A percentile compares a stretch with the other conserved stretches of the same genome.
Conservation (phyloP, 2,888 invertebrate species). For the Hedya salicella region DNA sequence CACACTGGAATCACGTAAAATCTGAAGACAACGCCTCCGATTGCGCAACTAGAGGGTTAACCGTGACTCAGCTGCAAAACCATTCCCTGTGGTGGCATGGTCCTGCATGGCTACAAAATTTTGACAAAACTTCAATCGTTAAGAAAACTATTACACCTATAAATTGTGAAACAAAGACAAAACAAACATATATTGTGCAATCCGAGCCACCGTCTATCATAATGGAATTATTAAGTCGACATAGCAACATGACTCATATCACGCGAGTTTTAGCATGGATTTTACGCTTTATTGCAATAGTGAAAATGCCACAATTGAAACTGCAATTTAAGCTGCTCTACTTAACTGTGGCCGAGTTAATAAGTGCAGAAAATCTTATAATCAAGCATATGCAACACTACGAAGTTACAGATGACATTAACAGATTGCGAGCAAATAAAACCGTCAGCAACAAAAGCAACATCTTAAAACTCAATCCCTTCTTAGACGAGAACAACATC, state of each 20-base stretch:
- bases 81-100: slow-evolving; percentile 6
- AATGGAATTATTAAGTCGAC: background rate
- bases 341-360: slow-evolving; percentile 24
- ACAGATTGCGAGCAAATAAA: too few relatives aligned
- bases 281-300: background rate
- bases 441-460: too few relatives aligned
- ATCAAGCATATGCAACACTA: slow-evolving; percentile 16
- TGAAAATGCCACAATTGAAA: slow-evolving; percentile 12
- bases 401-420: too few relatives aligned
- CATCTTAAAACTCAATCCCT: too few relatives aligned
- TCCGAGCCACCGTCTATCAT: background rate
- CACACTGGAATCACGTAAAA: background rate
- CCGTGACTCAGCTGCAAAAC: background rate
- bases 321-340: background rate
- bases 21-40: slow-evolving; percentile 5
- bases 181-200: background rate
- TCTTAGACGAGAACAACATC: too few relatives aligned
- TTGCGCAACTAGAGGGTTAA: slow-evolving; percentile 4
- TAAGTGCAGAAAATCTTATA: slow-evolving; percentile 24
- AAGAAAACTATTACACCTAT: background rate
- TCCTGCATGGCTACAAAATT: background rate
- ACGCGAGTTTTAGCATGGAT: slow-evolving; percentile 3
- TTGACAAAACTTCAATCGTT: background rate
- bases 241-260: slow-evolving; percentile 8
- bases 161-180: background rate